Percentiles rank a stretch among this genome's conserved stretches.
phyloP scores from a whole-genome alignment of 2,113 vertebrate genomes.

The Gymnogyps californianus region DNA sequence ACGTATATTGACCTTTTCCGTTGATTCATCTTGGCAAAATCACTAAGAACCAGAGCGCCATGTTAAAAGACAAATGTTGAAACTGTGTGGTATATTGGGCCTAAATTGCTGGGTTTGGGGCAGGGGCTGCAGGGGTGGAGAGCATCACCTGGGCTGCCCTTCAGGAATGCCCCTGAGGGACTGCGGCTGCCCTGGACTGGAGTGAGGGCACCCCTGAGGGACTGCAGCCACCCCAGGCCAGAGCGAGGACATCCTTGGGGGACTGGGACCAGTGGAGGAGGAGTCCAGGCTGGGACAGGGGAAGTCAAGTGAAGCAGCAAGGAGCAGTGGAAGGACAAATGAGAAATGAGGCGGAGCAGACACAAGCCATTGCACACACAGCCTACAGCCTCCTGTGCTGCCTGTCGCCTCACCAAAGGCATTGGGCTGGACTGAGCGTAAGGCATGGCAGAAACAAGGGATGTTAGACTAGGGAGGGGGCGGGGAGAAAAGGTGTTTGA shows the following conservation, averaged over 20 bases:
- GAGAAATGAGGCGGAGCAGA: not conserved
- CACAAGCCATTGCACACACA: fast-evolving
- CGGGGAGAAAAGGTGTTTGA: not conserved
- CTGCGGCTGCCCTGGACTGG: fast-evolving
- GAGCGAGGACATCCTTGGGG: not conserved
- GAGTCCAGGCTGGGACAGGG: no score
- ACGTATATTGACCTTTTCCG: not conserved
- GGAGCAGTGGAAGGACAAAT: not conserved
- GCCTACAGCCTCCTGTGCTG: not conserved
- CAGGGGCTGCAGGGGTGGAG: not conserved
- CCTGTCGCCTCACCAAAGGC: fast-evolving
- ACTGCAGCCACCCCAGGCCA: not conserved
- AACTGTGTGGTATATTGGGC: not conserved
- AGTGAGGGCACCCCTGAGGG: no score
- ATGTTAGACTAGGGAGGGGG: fast-evolving
- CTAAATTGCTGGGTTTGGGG: not conserved
- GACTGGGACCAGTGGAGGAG: no score
- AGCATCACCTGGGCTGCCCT: not conserved
- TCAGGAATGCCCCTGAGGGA: not conserved
- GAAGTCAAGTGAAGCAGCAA: fast-evolving
- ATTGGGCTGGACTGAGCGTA: fast-evolving
- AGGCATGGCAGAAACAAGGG: not conserved
- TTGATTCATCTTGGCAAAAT: not conserved
- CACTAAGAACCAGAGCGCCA: not conserved
- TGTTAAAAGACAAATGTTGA: not conserved